A percentile compares a stretch with the other conserved stretches of the same genome.
phyloP scores from a whole-genome alignment of 2,888 invertebrate genomes.

The Poecilobothrus nobilitatus region DNA sequence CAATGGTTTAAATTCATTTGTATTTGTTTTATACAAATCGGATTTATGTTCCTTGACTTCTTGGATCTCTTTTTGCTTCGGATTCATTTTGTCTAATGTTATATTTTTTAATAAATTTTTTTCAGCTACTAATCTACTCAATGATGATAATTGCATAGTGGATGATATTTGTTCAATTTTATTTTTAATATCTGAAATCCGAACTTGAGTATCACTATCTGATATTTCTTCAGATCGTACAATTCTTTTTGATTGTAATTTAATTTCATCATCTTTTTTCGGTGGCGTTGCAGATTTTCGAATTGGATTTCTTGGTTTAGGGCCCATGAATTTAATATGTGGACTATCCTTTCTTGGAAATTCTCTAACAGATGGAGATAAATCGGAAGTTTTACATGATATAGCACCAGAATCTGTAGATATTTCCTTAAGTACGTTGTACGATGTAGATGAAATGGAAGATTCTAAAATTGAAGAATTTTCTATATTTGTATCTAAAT shows the following conservation, averaged over 20 bases:
- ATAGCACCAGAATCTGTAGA: constrained; percentile 9
- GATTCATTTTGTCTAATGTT: background rate
- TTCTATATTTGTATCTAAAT: background rate
- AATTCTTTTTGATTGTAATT: background rate
- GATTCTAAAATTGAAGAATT: background rate
- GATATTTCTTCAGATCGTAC: background rate
- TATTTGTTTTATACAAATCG: background rate
- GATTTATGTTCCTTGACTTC: background rate
- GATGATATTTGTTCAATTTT: background rate
- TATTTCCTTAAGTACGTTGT: background rate
- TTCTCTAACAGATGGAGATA: background rate
- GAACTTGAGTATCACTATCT: background rate
- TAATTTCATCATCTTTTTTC: background rate
- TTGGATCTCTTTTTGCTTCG: background rate
- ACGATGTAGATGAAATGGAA: background rate
- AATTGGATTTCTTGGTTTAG: constrained; percentile 15
- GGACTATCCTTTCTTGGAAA: too few relatives aligned
- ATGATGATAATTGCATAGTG: background rate
- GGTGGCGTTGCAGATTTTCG: constrained; percentile 7
- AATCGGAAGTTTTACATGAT: background rate
- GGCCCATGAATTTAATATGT: background rate
- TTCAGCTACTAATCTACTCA: constrained; percentile 19
- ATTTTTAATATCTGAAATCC: background rate
- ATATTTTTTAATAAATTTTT: constrained; percentile 16
- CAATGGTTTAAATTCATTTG: background rate